phyloP scores from a whole-genome alignment of 2,888 invertebrate genomes.

The Megaustenia siamemsis region DNA sequence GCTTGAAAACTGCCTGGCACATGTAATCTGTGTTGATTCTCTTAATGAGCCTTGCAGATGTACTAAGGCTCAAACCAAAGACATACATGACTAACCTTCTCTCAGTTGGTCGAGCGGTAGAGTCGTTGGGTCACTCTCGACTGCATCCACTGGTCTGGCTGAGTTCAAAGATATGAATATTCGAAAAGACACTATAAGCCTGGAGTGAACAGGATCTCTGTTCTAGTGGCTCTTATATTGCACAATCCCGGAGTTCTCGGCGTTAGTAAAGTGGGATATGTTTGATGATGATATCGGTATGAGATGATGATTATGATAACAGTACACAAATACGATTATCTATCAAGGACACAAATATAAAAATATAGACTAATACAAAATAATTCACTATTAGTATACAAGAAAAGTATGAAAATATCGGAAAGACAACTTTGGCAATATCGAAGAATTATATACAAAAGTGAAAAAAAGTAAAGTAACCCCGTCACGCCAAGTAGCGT shows the following conservation, averaged over 20 bases:
- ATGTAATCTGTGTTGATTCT: no score
- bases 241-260: constrained; percentile 67
- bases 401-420: no score
- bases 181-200: constrained; percentile 85
- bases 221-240: constrained; percentile 60
- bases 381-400: no score
- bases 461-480: no score
- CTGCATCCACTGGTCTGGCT: constrained; percentile 82
- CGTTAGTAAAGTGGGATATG: constrained; percentile 35
- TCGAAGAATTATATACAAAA: no score
- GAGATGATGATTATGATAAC: constrained; percentile 29
- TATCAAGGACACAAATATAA: no score
- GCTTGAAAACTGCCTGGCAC: no score
- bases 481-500: no score
- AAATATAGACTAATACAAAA: no score
- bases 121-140: neutral
- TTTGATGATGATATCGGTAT: constrained; percentile 37
- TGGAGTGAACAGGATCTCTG: constrained; percentile 60
- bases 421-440: no score
- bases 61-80: neutral
- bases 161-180: constrained; percentile 89
- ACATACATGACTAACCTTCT: constrained; percentile 39
- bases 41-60: neutral
- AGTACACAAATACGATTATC: no score
- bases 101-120: constrained; percentile 21